Conservation (phyloP, 2,888 invertebrate genomes). For the Tetheella fluctuosa region DNA sequence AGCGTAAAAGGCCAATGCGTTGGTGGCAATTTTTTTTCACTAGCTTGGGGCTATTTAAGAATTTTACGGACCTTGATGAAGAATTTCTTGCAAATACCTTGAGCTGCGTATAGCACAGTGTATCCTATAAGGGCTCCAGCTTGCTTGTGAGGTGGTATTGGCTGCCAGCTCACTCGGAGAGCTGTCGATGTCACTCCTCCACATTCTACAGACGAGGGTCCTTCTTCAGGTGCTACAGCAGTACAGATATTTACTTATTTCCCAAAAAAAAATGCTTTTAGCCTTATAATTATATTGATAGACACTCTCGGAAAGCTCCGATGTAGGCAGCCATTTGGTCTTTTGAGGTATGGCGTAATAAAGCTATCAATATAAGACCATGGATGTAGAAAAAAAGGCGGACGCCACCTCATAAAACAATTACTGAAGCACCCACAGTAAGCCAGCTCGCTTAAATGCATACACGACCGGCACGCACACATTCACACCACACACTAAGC, state of each 20-base stretch:
- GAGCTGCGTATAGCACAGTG: constrained; percentile 90
- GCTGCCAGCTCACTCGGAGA: constrained; percentile 90
- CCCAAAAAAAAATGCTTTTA: constrained; percentile 7
- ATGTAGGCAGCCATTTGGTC: too few relatives aligned
- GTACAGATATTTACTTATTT: constrained; percentile 6
- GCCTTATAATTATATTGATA: background rate
- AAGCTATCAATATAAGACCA: too few relatives aligned
- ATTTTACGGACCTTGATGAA: too few relatives aligned
- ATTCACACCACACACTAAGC: too few relatives aligned
- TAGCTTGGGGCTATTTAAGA: too few relatives aligned
- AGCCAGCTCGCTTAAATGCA: too few relatives aligned
- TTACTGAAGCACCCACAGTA: too few relatives aligned
- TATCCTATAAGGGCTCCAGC: constrained; percentile 93
- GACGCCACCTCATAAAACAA: too few relatives aligned
- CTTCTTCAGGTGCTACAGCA: constrained; percentile 89
- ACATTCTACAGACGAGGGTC: constrained; percentile 90
- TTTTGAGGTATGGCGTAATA: constrained; percentile 13
- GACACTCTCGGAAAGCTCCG: constrained; percentile 6
- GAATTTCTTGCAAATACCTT: constrained; percentile 49
- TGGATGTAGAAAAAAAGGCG: too few relatives aligned
- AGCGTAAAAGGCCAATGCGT: too few relatives aligned
- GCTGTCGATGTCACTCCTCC: constrained; percentile 90
- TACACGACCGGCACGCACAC: too few relatives aligned
- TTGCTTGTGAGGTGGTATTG: constrained; percentile 88
- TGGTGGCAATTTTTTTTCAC: too few relatives aligned